Base-by-base conservation (phyloP, 2,797 vertebrate genomes). In the Rhabdophis nuchalis region DNA sequence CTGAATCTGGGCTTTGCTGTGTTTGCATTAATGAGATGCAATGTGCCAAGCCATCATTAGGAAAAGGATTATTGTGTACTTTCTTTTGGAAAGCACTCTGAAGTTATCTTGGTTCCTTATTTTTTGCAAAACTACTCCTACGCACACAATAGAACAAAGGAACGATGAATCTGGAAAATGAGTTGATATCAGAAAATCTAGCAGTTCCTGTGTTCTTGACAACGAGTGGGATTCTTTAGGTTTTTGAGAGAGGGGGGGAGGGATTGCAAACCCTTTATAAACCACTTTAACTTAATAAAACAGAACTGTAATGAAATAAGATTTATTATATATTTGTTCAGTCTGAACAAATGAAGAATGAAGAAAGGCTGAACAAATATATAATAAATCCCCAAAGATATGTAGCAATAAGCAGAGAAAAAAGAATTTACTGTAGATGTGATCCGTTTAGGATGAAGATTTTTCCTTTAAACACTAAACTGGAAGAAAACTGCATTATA, bases 11-110 rank as follows among this genome's bases (percentile, higher is more conserved):
- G 0, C n/a, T 72, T 0, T 94, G 93, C 88, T 0, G 89, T 88
- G 16, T n/a, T 87, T 95, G 94, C 93, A 93, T 93, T 68, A 94
- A 92, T 93, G 92, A 90, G 90, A 93, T 92, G 91, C 50, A 82
- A 54, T 29, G 46, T 90, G 93, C 93, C 92, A 94, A 88, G 0
- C 0, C 93, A 85, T 46, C 92, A 72, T 90, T 85, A 90, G 92
- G 91, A 89, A 93, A 93, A 89, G 94, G 94, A 95, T 87, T 86
- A 77, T n/a, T 41, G 23, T 57, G 25, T 50, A 0, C 56, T 91
- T 91, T 61, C n/a, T 92, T 95, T 1, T 1, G 86, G 58, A 93
- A 85, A 72, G 41, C 56, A 88, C 88, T 53, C 68, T 89, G 95
- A 50, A 60, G 36, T 72, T 93, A 90, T 60, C 8, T 12, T 89